Conservation (phyloP, 2,797 vertebrate species). For the Gymnoscopelus microlampas region DNA sequence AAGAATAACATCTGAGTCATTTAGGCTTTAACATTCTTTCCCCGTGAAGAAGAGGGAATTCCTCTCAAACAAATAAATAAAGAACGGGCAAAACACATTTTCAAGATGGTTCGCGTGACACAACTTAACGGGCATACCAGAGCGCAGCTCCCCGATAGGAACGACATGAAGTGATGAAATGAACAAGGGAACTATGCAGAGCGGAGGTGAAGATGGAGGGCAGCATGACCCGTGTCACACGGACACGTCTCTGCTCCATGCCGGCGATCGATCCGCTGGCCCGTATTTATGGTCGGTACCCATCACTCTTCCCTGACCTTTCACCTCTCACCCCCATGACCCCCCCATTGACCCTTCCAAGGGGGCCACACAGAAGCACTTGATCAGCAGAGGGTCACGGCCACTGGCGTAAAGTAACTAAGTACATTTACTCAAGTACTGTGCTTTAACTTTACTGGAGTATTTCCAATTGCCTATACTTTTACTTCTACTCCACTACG, state of each 20-base stretch:
- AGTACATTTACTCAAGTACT: too few species aligned
- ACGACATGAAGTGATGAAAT: not conserved
- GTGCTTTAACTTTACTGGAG: too few species aligned
- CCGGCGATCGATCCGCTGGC: conserved; percentile 31
- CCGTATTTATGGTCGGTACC: conserved; percentile 10
- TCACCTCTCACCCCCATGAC: conserved; percentile 38
- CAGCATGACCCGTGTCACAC: conserved; percentile 21
- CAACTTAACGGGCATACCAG: not conserved
- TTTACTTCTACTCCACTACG: too few species aligned
- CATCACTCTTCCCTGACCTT: conserved; percentile 53
- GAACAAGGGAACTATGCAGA: not conserved
- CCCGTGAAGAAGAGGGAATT: conserved; percentile 2
- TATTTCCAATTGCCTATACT: too few species aligned
- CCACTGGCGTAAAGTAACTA: too few species aligned
- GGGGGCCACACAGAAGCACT: conserved; percentile 71
- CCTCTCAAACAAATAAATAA: conserved; percentile 14
- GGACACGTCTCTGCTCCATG: conserved; percentile 12
- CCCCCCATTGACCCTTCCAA: conserved; percentile 46
- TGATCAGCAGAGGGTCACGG: conserved; percentile 49
- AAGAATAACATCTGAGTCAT: too few species aligned
- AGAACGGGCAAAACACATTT: conserved; percentile 8
- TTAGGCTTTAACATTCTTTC: not conserved
- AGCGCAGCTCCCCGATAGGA: not conserved
- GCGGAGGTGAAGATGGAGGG: conserved; percentile 19
- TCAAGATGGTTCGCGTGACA: not conserved